Conservation (phyloP, 2,797 vertebrate genomes). For the Menidia menidia region DNA sequence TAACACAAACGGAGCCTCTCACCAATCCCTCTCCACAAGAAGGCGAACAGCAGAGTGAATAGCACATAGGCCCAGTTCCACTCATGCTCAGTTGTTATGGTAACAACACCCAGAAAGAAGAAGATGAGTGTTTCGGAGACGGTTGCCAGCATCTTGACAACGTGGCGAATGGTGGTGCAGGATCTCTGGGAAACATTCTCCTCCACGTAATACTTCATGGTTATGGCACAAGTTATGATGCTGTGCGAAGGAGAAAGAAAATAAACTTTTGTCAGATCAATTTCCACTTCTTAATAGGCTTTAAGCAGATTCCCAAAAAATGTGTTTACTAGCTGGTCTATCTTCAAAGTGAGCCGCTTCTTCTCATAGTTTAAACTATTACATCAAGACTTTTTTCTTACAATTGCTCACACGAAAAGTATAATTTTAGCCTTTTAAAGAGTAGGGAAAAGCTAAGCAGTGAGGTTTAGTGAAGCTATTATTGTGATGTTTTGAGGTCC, state of each 20-base stretch:
- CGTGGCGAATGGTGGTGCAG: conserved; percentile 94
- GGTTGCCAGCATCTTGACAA: conserved; percentile 94
- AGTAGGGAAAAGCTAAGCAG: too few relatives aligned
- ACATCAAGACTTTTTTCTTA: too few relatives aligned
- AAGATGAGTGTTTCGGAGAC: conserved; percentile 88
- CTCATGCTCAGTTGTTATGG: conserved; percentile 91
- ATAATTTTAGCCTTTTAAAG: too few relatives aligned
- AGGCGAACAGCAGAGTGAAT: conserved; percentile 91
- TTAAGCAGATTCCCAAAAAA: too few relatives aligned
- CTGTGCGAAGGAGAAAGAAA: conserved; percentile 71
- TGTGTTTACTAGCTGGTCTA: too few relatives aligned
- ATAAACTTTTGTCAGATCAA: neutral
- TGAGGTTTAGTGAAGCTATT: too few relatives aligned
- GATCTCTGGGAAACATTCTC: conserved; percentile 95
- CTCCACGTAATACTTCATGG: conserved; percentile 96
- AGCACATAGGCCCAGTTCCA: conserved; percentile 96
- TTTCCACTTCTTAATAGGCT: too few relatives aligned
- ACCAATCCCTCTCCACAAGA: conserved; percentile 92
- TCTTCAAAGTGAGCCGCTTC: too few relatives aligned
- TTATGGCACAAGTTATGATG: conserved; percentile 91
- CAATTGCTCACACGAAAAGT: too few relatives aligned
- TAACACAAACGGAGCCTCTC: conserved; percentile 34
- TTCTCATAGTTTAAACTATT: too few relatives aligned
- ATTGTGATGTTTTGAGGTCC: too few relatives aligned
- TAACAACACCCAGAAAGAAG: conserved; percentile 96